Evolutionary conservation across 2,113 vertebrate genomes (phyloP).

Genomic region (Hippocampus abdominalis): DNA sequence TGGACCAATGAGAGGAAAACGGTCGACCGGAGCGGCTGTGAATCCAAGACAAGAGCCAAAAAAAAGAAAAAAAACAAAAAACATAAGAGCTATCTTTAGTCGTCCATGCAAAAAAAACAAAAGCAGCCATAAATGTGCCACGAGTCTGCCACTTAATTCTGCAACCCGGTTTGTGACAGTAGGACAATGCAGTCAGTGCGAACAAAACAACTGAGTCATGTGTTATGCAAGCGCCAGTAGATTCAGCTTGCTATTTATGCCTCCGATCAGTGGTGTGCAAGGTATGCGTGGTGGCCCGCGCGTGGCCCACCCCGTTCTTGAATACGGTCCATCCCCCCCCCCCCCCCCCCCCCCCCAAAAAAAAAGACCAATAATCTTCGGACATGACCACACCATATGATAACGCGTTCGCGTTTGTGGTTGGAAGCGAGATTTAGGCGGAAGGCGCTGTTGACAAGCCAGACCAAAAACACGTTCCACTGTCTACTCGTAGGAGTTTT

Average conservation of each 20-base stretch:
- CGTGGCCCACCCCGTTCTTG: not conserved
- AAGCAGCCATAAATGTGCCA: conserved; percentile 54
- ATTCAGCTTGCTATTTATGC: conserved; percentile 23
- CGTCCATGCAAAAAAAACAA: conserved; percentile 24
- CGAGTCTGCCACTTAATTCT: conserved; percentile 50
- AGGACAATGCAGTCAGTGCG: conserved; percentile 28
- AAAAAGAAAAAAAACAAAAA: conserved; percentile 46
- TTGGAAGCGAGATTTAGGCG: too few species aligned
- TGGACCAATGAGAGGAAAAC: conserved; percentile 63
- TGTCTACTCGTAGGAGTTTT: too few species aligned
- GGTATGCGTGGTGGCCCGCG: not conserved
- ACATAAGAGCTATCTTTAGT: conserved; percentile 69
- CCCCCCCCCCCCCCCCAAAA: too few species aligned
- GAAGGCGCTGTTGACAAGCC: too few species aligned
- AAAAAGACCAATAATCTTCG: not conserved
- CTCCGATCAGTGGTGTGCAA: not conserved
- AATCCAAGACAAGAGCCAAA: conserved; percentile 52
- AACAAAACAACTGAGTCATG: conserved; percentile 51
- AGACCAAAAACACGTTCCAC: too few species aligned
- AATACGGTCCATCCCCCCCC: not conserved
- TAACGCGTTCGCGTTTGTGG: too few species aligned
- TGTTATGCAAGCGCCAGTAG: conserved; percentile 18
- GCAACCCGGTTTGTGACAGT: conserved; percentile 28
- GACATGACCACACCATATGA: too few species aligned
- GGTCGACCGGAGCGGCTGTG: conserved; percentile 58